Base-by-base conservation (phyloP, 1,140 invertebrate species). In the Holotrichia oblita region DNA sequence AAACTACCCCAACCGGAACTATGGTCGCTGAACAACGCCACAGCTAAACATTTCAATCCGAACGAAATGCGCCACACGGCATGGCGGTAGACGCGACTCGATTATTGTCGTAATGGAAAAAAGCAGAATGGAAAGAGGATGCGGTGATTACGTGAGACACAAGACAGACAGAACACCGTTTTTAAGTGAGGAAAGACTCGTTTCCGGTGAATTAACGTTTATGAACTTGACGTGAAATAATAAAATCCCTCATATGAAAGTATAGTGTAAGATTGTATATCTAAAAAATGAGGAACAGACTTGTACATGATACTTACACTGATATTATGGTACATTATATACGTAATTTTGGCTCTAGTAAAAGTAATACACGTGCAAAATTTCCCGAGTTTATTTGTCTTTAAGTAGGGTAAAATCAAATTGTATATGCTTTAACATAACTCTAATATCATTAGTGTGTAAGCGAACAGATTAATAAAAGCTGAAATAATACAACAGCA, bases 1-100 rank as follows among this genome's bases (percentile, higher is more conserved):
- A 69, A 78, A 78, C 77, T 61, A 78, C 77, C 77, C 77, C 59
- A 74, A 78, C 77, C 77, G 77, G 77, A 78, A 74, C 69, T 78
- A 78, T 42, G 77, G 77, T 78, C 72, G 74, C 72, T 78, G 34
- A 73, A 27, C 77, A 78, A 17, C 42, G 42, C 69, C 76, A 41
- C 64, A 78, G 73, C 69, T 74, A 78, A 48, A 78, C 77, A 78
- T 73, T 34, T 44, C 77, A 72, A n/a, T 48, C 61, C 69, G 10
- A 69, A 69, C 61, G 22, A 69, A 34, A 72, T 34, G 41, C n/a
- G 3, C 48, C 76, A n/a, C 22, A 34, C 76, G 10, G n/a, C 17
- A 74, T 7, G 4, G 40, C 40, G 27, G 20, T n/a, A 76, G 20
- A 27, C 12, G 24, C 17, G 27, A 40, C 22, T 17, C 61, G 48